Evolutionary conservation across 2,888 invertebrate species (phyloP), one percentile per base, ranked within the genome.

Genomic region (Lingula anatina): DNA sequence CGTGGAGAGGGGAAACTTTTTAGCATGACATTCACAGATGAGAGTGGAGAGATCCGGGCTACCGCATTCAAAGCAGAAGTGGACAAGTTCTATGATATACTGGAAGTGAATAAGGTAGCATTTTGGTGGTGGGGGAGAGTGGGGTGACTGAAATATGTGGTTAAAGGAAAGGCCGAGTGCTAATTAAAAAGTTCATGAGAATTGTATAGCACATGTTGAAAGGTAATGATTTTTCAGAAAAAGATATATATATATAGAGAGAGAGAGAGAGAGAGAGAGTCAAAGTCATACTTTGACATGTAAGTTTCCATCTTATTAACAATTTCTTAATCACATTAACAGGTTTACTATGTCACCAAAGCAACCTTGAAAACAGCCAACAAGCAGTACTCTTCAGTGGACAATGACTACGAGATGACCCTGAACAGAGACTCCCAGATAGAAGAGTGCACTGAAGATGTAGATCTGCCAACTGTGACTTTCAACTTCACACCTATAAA

Each of bases 351-450:
- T 72, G 85, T 99, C 54, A 87, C 88, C 41, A 86, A 86, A 54
- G 90, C 89, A 56, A 81, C 82, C 41, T 77, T 97, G n/a, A 96
- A 96, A 75, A 84, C 89, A 1, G 96, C 97, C 0, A 96, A 99
- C 77, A 95, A 93, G 71, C 87, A 89, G 69, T 99, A 83, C 75
- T 83, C 84, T 28, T 83, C 81, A 35, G 76, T 94, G 5, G 89
- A 89, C 59, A 93, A 96, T 72, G 96, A 97, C 72, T 99, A 96
- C 68, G 99, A 99, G 76, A 88, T 99, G 86, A 87, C 90, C 1
- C 85, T 96, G 67, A 85, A 81, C 12, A 77, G 79, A 5, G 92
- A 95, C 40, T 87, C 91, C 0, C 50, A 59, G 20, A 64, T 78
- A 40, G 69, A 68, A 44, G 61, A 62, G 3, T 76, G 76, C 25